Percentiles rank a stretch among this genome's conserved stretches.
Evolutionary conservation across 2,113 vertebrate species (phyloP).

Genomic region (Cygnus atratus): DNA sequence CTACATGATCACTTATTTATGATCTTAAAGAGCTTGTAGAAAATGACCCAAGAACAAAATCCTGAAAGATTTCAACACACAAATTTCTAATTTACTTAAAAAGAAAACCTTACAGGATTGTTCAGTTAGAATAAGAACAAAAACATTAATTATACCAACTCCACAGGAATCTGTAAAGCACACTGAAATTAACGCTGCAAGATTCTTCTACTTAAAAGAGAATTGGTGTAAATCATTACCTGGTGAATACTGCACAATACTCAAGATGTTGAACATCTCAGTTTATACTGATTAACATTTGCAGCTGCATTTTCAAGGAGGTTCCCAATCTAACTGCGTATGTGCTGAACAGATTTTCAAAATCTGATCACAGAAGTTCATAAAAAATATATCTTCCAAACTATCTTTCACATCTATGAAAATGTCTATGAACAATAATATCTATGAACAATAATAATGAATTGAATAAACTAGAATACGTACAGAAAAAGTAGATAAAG

Average conservation of each 20-base stretch:
- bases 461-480: not conserved
- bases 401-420: not conserved
- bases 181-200: not conserved
- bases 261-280: not conserved
- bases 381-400: not conserved
- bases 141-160: not conserved
- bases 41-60: not conserved
- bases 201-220: not conserved
- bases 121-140: not conserved
- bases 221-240: not conserved
- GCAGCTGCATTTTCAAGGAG: not conserved
- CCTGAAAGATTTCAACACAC: not conserved
- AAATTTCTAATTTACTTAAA: not conserved
- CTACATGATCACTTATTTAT: not conserved
- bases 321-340: not conserved
- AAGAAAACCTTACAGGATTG: not conserved
- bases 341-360: not conserved
- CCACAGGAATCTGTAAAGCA: not conserved
- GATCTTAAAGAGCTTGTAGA: not conserved
- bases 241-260: not conserved
- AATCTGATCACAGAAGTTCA: not conserved
- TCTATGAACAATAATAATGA: not conserved
- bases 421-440: not conserved
- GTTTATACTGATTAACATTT: not conserved
- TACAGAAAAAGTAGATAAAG: not conserved